Evolutionary conservation across 2,888 invertebrate species (phyloP).

Genomic region (Nymphalis c-album): DNA sequence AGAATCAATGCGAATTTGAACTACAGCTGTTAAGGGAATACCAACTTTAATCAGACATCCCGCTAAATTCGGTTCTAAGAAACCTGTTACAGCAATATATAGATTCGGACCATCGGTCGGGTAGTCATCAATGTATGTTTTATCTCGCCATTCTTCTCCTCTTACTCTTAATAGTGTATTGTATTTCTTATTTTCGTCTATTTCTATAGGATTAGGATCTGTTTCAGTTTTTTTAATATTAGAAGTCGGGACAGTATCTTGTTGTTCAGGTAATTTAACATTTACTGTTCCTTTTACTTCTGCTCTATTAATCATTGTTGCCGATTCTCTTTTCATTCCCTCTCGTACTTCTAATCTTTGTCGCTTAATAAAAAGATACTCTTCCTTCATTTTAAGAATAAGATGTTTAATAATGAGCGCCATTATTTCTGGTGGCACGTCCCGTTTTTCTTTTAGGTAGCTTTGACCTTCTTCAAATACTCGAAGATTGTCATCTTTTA

Average conservation of each 20-base stretch:
- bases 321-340: slow-evolving; percentile 64
- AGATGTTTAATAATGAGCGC: slow-evolving; percentile 72
- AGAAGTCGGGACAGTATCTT: slow-evolving; percentile 40
- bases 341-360: slow-evolving; percentile 65
- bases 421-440: slow-evolving; percentile 66
- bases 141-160: slow-evolving; percentile 81
- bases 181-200: slow-evolving; percentile 66
- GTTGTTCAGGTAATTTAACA: slow-evolving; percentile 46
- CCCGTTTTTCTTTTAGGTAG: slow-evolving; percentile 66
- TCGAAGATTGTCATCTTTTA: slow-evolving; percentile 64
- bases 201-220: slow-evolving; percentile 44
- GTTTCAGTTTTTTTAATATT: slow-evolving; percentile 53
- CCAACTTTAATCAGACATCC: slow-evolving; percentile 62
- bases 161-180: slow-evolving; percentile 73
- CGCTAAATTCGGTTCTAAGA: slow-evolving; percentile 63
- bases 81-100: slow-evolving; percentile 78
- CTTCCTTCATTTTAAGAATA: slow-evolving; percentile 72
- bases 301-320: slow-evolving; percentile 60
- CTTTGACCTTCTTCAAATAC: slow-evolving; percentile 72
- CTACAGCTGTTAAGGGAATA: slow-evolving; percentile 64
- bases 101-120: slow-evolving; percentile 78
- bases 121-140: slow-evolving; percentile 77
- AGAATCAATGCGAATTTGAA: slow-evolving; percentile 69
- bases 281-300: slow-evolving; percentile 64
- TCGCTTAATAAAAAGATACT: slow-evolving; percentile 66